Evolutionary conservation across 2,888 invertebrate species (phyloP).

Genomic region (Oscheius sp.): DNA sequence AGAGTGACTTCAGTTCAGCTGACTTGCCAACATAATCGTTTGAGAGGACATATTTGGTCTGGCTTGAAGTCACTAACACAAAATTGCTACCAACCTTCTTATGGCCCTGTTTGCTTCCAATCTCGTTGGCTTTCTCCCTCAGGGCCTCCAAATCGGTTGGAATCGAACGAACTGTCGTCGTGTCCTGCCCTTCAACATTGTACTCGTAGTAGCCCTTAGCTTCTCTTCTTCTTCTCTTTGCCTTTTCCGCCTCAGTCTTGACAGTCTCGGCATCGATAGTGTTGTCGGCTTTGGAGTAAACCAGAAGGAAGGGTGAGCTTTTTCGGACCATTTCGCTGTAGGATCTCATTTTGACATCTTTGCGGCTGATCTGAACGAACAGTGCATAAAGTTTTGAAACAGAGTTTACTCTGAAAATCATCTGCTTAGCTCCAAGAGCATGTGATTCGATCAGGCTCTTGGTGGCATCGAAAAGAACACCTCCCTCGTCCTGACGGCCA

Average conservation of each 20-base stretch:
- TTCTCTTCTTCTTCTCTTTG: constrained; percentile 44
- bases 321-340: constrained; percentile 54
- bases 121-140: constrained; percentile 9
- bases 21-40: too few species aligned
- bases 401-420: constrained; percentile 39
- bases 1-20: too few species aligned
- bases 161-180: neutral
- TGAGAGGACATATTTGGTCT: too few species aligned
- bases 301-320: constrained; percentile 52
- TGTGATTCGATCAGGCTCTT: constrained; percentile 51
- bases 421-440: constrained; percentile 49
- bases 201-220: constrained; percentile 29
- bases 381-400: neutral
- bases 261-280: constrained; percentile 49
- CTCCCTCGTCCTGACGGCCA: constrained; percentile 11
- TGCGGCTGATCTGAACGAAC: constrained; percentile 43
- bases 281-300: constrained; percentile 53
- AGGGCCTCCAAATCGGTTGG: constrained; percentile 22
- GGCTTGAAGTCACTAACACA: neutral
- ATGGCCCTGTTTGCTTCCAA: constrained; percentile 2
- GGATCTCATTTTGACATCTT: constrained; percentile 52
- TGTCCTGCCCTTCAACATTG: constrained; percentile 1
- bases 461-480: constrained; percentile 54
- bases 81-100: neutral
- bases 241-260: constrained; percentile 41